Base-by-base conservation (phyloP, 2,113 vertebrate genomes). In the Oncorhynchus masou region DNA sequence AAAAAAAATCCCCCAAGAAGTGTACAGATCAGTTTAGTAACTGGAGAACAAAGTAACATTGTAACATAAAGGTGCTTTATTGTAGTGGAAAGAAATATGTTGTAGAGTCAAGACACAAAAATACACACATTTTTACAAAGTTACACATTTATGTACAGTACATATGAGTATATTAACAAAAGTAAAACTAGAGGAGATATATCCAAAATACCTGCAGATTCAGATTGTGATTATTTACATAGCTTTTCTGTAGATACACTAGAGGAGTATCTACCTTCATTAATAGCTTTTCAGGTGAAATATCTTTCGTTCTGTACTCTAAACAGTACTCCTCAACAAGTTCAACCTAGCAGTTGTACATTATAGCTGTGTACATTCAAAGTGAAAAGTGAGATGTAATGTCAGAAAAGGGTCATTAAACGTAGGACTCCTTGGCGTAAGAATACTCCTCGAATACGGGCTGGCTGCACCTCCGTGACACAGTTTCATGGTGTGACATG, bases 341-440 rank as follows among this genome's bases (percentile, higher is more conserved):
- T 89, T 81, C 79, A 69, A 75, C 75, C 8, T 8, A 68, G 39
- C 34, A 72, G 72, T 20, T 3, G 74, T 80, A 89, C 81, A 83
- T 54, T 54, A 54, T 20, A 49, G 29, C 4, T 49, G 72, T 66
- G 83, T 79, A 83, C 75, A 82, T 76, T 81, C 73, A 86, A 82
- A 79, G 66, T 78, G 72, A 81, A 80, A 83, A 83, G 49, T 84
- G 71, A 79, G 54, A 16, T 0, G 60, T 70, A 25, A 54, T 2
- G 11, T 25, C 34, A 24, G 0, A 19, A 39, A 13, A 65, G 20
- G n/a, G 19, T 67, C 71, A 76, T 94, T 93, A 99, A 81, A 99
- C 95, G 0, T 97, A 98, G 48, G 98, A 98, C 88, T 99, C 98
- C 88, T 96, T 98, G 12, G 94, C 93, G 13, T 93, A 93, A 0